phyloP scores from a whole-genome alignment of 2,797 vertebrate species.

The Coregonus ussuriensis region DNA sequence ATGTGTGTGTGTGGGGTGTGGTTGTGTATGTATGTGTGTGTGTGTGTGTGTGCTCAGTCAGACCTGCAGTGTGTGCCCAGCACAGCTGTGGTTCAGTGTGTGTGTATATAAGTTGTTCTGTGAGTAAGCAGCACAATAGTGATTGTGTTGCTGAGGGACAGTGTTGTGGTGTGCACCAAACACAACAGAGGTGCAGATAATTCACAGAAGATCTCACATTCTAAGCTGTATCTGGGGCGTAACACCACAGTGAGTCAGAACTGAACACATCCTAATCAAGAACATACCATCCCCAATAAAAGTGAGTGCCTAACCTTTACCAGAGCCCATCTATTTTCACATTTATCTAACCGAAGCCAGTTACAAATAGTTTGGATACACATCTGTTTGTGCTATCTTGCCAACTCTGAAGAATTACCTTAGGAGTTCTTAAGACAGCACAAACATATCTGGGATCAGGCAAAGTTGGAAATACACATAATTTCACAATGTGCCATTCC shows the following conservation, averaged over 20 bases:
- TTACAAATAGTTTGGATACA: not conserved
- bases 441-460: not conserved
- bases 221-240: slow-evolving; percentile 20
- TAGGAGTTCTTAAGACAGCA: not conserved
- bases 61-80: not conserved
- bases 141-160: slow-evolving; percentile 18
- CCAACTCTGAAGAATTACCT: not conserved
- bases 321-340: not conserved
- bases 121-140: not conserved
- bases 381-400: not conserved
- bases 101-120: not conserved
- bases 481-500: not conserved
- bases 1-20: no score
- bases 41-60: not conserved
- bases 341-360: not conserved
- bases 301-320: not conserved
- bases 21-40: not conserved
- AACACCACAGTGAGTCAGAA: slow-evolving; percentile 26
- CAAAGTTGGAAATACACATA: not conserved
- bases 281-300: not conserved
- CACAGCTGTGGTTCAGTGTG: not conserved
- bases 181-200: slow-evolving; percentile 22
- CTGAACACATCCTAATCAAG: not conserved
- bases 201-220: slow-evolving; percentile 11
- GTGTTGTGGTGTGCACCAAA: slow-evolving; percentile 17